Evolutionary conservation across 2,113 vertebrate genomes (phyloP).

Genomic region (Sigmodon hispidus): DNA sequence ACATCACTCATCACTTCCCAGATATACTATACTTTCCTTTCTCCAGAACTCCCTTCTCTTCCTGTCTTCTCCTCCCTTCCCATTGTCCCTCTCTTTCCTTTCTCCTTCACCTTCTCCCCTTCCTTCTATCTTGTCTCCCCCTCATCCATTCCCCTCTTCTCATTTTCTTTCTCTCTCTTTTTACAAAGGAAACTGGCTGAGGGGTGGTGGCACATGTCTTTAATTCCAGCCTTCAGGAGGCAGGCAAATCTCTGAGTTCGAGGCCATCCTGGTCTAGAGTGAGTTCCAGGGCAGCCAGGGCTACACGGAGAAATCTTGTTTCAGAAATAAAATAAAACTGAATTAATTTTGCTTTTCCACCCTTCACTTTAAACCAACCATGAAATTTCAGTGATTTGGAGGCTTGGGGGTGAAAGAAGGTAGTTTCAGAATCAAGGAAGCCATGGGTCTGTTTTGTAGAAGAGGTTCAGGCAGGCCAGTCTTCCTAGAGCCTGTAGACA

Average conservation of each 20-base stretch:
- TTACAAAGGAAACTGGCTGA: neutral
- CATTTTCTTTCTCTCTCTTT: neutral
- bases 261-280: neutral
- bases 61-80: neutral
- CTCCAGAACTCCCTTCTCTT: too few relatives aligned
- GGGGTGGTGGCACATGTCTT: neutral
- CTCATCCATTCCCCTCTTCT: too few relatives aligned
- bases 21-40: neutral
- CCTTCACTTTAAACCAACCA: constrained; percentile 69
- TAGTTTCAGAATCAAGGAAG: rapidly evolving
- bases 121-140: rapidly evolving
- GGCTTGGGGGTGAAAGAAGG: neutral
- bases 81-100: too few relatives aligned
- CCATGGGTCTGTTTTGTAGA: neutral
- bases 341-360: constrained; percentile 76
- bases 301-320: neutral
- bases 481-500: constrained; percentile 94
- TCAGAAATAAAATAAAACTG: neutral
- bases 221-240: neutral
- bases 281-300: neutral
- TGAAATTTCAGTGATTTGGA: constrained; percentile 77
- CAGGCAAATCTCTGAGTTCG: neutral
- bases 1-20: neutral
- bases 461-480: neutral
- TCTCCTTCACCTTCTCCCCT: too few relatives aligned